Base-by-base conservation (phyloP, 2,797 vertebrate genomes). In the Coreius guichenoti region DNA sequence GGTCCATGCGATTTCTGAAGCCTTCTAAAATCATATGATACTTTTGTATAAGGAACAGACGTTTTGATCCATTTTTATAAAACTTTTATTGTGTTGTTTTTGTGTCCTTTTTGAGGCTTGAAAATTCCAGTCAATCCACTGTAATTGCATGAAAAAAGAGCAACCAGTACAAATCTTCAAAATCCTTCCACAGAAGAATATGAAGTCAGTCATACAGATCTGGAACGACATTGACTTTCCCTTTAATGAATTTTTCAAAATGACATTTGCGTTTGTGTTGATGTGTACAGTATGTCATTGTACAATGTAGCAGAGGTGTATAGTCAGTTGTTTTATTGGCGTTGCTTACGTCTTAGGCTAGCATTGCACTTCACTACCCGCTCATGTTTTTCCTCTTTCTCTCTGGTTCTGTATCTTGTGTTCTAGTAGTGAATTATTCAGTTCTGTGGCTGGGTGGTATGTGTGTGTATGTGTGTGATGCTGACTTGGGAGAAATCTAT, bases 401-500 rank as follows among this genome's bases (percentile, higher is more conserved):
- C 21, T 81, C 39, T 77, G n/a, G 23, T 63, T 81, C 61, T 77
- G 73, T 67, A 61, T 83, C 73, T 82, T 78, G 51, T 72, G 67
- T 80, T 85, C 83, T 79, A 72, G 21, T 49, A 72, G 76, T 85
- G 68, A 79, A 85, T 85, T 82, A 58, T 86, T 76, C 67, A 77
- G 70, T 56, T 86, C 9, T 72, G 54, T 83, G 51, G 80, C 75
- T 81, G 75, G 84, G 70, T 76, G 74, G 82, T 78, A 81, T 87
- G 81, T 61, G 76, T 63, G 51, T 23, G 68, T 26, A 9, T 56
- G 61, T 85, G 84, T 86, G 83, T 45, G 81, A 84, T 81, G 77
- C 86, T 90, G 89, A 91, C 86, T 85, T 89, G 86, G 80, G 85
- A 81, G 74, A 84, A 70, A 81, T 82, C 87, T 92, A 89, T 91